A percentile compares a stretch with the other conserved stretches of the same genome.
Conservation (phyloP, 2,797 vertebrate genomes). For the Pogonophryne albipinna region DNA sequence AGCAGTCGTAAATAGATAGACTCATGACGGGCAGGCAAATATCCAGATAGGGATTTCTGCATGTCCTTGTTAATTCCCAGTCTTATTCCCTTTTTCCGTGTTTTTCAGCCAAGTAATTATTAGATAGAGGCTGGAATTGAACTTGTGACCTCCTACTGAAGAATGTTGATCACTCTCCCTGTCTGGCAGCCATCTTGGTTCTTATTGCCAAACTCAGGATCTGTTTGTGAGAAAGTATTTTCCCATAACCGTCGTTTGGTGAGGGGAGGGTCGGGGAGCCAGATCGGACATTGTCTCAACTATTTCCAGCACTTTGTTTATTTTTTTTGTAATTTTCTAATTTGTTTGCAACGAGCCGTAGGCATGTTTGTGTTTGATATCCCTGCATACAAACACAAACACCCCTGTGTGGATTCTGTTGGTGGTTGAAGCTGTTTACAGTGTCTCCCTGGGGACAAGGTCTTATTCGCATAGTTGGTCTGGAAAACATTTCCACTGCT, state of each 20-base stretch:
- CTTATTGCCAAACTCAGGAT: slow-evolving; percentile 70
- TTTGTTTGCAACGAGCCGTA: slow-evolving; percentile 68
- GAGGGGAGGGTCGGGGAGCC: slow-evolving; percentile 16
- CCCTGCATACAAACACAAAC: slow-evolving; percentile 44
- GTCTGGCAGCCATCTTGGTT: slow-evolving; percentile 73
- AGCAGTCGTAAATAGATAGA: slow-evolving; percentile 53
- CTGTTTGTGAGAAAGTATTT: slow-evolving; percentile 75
- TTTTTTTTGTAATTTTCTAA: slow-evolving; percentile 64
- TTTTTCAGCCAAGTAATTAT: slow-evolving; percentile 61
- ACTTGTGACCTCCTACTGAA: slow-evolving; percentile 75
- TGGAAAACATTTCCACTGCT: slow-evolving; percentile 77
- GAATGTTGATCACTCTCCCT: slow-evolving; percentile 69
- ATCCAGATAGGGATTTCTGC: slow-evolving; percentile 55
- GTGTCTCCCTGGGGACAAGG: slow-evolving; percentile 66
- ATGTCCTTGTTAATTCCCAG: slow-evolving; percentile 49
- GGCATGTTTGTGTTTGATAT: slow-evolving; percentile 76
- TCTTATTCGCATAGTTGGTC: slow-evolving; percentile 80
- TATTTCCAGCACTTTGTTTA: slow-evolving; percentile 60
- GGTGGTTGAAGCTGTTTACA: slow-evolving; percentile 71
- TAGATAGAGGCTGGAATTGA: slow-evolving; percentile 63
- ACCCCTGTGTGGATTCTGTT: slow-evolving; percentile 55
- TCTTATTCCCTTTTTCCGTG: slow-evolving; percentile 20
- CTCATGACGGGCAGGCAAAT: slow-evolving; percentile 42
- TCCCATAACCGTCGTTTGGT: slow-evolving; percentile 68
- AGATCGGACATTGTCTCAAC: slow-evolving; percentile 43